Base-by-base conservation (phyloP, 1,140 invertebrate species). In the Drosophila sp. region DNA sequence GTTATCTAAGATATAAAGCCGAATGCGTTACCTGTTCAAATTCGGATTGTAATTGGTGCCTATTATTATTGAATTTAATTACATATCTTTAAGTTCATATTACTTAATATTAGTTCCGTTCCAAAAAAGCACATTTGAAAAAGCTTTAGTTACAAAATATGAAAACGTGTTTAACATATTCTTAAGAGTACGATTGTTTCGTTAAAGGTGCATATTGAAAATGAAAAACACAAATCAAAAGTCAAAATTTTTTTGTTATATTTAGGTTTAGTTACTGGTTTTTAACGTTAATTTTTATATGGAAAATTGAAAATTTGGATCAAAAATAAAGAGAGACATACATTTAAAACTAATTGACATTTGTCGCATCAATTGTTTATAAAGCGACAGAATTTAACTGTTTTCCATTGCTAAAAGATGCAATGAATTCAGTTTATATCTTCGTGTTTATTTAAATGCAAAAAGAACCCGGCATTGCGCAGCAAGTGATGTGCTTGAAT, bases 1-100 rank as follows among this genome's bases (percentile, higher is more conserved):
- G 79, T 90, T 55, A 76, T 90, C 67, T 86, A 60, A 90, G 67
- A 27, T 62, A 25, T 17, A 65, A 40, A 60, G 47, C 11, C 41
- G 29, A 58, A 63, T 35, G 44, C 11, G 57, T 64, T 64, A 35
- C 35, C 29, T 38, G 32, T 54, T 67, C 32, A 30, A 32, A 55
- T 68, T 62, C 58, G 61, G 27, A 54, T 70, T 64, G 67, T 69
- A 58, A 66, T 38, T 66, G 71, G 60, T 62, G 41, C 41, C 40
- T 62, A 44, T 62, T 27, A 47, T 62, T 17, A 47, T 47, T 62
- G 60, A 41, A 50, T 62, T 62, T 50, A 62, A 62, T 50, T 30
- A 23, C 5, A n/a, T 62, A 62, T 62, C n/a, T 47, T 5, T 47
- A 62, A 32, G 7, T 50, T 17, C 33, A 25, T 2, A 62, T 47